A percentile compares a stretch with the other conserved stretches of the same genome.
Evolutionary conservation across 64 coral and sea anemone species (phyloP).

Genomic region (Platygyra sinensis): DNA sequence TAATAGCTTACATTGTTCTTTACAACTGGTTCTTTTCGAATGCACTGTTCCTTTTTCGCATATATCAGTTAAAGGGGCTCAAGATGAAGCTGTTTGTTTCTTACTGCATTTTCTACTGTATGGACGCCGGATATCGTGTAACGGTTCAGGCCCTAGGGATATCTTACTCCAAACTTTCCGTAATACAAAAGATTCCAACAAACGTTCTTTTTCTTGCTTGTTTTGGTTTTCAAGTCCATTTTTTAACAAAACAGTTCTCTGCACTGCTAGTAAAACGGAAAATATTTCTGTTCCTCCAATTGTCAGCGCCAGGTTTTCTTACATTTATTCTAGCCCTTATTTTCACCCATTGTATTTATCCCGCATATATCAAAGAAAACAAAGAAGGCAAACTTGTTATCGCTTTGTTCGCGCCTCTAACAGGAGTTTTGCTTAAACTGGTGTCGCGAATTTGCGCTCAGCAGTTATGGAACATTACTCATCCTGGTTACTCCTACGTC

Average conservation of each 20-base stretch:
- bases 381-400: neutral
- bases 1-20: neutral
- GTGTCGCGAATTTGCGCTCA: neutral
- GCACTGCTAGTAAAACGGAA: neutral
- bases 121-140: neutral
- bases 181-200: neutral
- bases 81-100: neutral
- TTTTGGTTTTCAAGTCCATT: neutral
- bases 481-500: neutral
- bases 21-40: neutral
- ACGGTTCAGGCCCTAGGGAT: neutral
- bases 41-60: neutral
- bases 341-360: neutral
- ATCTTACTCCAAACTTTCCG: neutral
- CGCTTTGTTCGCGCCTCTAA: neutral
- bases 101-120: neutral
- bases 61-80: neutral
- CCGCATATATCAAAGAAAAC: neutral
- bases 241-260: neutral
- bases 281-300: neutral
- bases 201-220: neutral
- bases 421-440: neutral
- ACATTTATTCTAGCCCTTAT: neutral
- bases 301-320: neutral
- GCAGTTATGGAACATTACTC: neutral